phyloP scores from a whole-genome alignment of 2,888 invertebrate genomes.

The Drosophila putrida region DNA sequence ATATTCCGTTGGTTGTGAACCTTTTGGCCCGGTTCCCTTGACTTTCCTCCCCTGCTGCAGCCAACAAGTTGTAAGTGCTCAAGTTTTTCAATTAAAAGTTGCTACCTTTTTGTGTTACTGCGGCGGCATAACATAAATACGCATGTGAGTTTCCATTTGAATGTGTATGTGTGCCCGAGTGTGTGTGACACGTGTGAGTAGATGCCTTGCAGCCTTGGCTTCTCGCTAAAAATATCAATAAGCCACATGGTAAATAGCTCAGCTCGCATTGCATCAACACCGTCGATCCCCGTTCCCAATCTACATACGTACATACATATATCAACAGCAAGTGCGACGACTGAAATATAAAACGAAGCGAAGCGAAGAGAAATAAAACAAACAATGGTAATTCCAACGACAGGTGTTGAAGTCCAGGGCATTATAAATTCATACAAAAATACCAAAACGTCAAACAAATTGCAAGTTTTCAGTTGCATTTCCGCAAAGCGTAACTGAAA shows the following conservation, averaged over 20 bases:
- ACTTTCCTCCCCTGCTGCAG: conserved; percentile 28
- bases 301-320: conserved; percentile 42
- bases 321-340: conserved; percentile 33
- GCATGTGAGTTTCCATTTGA: conserved; percentile 57
- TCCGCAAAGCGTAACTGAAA: conserved; percentile 77
- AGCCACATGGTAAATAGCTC: conserved; percentile 60
- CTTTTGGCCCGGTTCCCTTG: conserved; percentile 24
- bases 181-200: conserved; percentile 12
- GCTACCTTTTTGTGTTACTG: conserved; percentile 78
- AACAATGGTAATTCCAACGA: conserved; percentile 47
- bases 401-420: conserved; percentile 73
- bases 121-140: conserved; percentile 75
- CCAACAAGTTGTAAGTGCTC: conserved; percentile 76
- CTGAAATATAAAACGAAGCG: conserved; percentile 15
- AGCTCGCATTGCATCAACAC: conserved; percentile 11
- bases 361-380: conserved; percentile 19
- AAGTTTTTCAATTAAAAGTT: conserved; percentile 81
- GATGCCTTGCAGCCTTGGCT: conserved; percentile 29
- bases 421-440: conserved; percentile 76
- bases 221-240: conserved; percentile 71
- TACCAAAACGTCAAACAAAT: conserved; percentile 79
- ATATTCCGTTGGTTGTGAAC: conserved; percentile 50
- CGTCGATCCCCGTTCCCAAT: conserved; percentile 22
- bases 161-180: conserved; percentile 22
- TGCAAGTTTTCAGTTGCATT: conserved; percentile 80